phyloP scores from a whole-genome alignment of 2,888 invertebrate genomes.

The Hypsopygia costalis region DNA sequence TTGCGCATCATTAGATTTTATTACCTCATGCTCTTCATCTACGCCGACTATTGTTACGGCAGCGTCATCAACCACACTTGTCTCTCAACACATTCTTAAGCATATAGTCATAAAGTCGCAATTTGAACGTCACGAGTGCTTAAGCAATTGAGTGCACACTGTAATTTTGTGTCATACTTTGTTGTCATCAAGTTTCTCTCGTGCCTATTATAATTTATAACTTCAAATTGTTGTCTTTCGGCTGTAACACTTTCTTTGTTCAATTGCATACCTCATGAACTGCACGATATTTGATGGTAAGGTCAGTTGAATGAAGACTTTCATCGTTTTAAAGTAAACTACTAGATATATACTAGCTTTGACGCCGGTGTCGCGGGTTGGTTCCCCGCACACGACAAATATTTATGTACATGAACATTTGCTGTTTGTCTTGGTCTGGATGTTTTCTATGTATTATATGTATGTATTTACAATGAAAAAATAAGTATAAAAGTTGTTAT shows the following conservation, averaged over 20 bases:
- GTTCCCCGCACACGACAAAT: no score
- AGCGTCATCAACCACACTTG: not conserved
- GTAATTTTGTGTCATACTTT: conserved; percentile 1
- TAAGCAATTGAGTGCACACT: not conserved
- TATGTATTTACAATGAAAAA: no score
- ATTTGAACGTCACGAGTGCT: no score
- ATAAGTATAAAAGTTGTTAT: no score
- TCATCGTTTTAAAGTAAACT: no score
- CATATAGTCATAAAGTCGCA: no score
- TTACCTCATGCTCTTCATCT: conserved; percentile 9
- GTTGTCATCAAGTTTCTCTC: conserved; percentile 5
- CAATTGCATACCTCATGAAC: not conserved
- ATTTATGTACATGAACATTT: no score
- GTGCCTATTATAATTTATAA: conserved; percentile 5
- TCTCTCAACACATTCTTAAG: no score
- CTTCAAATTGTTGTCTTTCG: conserved; percentile 10
- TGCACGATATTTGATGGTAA: not conserved
- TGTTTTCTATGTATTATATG: no score
- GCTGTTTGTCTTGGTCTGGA: no score
- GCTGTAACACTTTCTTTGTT: conserved; percentile 1
- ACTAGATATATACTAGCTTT: no score
- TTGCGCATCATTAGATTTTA: conserved; percentile 18
- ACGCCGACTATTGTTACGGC: conserved; percentile 2
- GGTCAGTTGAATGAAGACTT: not conserved
- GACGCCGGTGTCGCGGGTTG: no score